Base-by-base conservation (phyloP, 2,888 invertebrate genomes). In the Macropis europaea region DNA sequence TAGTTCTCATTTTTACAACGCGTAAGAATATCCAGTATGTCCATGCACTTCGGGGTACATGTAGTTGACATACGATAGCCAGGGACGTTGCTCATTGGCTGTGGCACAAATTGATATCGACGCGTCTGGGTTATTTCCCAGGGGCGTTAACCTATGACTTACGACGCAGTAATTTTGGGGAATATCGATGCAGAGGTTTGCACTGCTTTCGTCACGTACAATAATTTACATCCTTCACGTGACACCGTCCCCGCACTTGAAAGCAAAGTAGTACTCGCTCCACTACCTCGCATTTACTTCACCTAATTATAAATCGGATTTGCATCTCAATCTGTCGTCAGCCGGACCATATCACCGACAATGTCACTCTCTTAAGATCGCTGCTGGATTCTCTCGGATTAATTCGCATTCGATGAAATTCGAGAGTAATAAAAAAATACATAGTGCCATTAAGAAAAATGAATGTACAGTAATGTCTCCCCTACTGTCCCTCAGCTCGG, bases 51-150 rank as follows among this genome's bases (percentile, higher is more conserved):
- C 30, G 13, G 5, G 36, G 17, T 22, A n/a, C n/a, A n/a, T 17
- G n/a, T 52, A 26, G 43, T 17, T 59, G 68, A 63, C 68, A 73
- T 28, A 59, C 50, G 61, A 76, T 68, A 64, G 34, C 15, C 30
- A 15, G 26, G 52, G 59, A 59, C 70, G 67, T 64, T 73, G 62
- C 57, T 79, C 76, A 81, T 81, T 73, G 70, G 66, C 52, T 40
- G 53, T 42, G 40, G 48, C 47, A 59, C 47, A 76, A 79, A 81
- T 77, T 79, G 76, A 73, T 68, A 78, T 74, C 78, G 76, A 78
- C 78, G 74, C 54, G 76, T 63, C 76, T 71, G 61, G 61, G 66
- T 83, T 77, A 84, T 84, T 84, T 84, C 81, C 84, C 82, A 63
- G 50, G 81, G 82, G 81, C 64, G 59, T 83, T 80, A 75, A 81